phyloP scores from a whole-genome alignment of 2,888 invertebrate species.

The Lysandra bellargus region DNA sequence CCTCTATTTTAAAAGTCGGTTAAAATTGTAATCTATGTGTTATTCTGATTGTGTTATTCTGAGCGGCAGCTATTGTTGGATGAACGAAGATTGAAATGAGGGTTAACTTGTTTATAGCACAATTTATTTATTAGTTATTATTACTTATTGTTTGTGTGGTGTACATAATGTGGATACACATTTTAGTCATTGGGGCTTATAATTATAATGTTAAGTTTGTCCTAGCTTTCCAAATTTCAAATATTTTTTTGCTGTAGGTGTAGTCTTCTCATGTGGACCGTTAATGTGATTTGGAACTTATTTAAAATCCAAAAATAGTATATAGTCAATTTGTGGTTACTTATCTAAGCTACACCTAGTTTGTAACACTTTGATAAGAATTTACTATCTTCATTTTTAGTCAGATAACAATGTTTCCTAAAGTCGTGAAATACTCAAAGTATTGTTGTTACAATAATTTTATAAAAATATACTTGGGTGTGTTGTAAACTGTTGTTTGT shows the following conservation, averaged over 20 bases:
- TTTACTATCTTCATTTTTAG: background rate
- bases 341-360: background rate
- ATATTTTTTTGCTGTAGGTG: background rate
- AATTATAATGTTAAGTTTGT: slow-evolving; percentile 5
- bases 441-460: slow-evolving; percentile 13
- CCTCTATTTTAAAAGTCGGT: too few relatives aligned
- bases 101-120: background rate
- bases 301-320: background rate
- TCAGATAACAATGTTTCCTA: background rate
- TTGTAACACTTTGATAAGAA: background rate
- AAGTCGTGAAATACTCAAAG: slow-evolving; percentile 10
- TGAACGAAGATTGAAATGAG: background rate
- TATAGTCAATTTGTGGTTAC: background rate
- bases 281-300: background rate
- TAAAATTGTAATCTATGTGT: too few relatives aligned
- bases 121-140: slow-evolving; percentile 11
- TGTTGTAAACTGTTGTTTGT: background rate
- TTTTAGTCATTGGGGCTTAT: slow-evolving; percentile 7
- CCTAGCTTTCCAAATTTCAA: background rate
- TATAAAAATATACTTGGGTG: background rate
- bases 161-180: background rate
- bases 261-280: background rate
- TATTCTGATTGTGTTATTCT: too few relatives aligned
- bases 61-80: background rate
- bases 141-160: background rate